Evolutionary conservation across 2,113 vertebrate species (phyloP).

Genomic region (Anseranas semipalmata): DNA sequence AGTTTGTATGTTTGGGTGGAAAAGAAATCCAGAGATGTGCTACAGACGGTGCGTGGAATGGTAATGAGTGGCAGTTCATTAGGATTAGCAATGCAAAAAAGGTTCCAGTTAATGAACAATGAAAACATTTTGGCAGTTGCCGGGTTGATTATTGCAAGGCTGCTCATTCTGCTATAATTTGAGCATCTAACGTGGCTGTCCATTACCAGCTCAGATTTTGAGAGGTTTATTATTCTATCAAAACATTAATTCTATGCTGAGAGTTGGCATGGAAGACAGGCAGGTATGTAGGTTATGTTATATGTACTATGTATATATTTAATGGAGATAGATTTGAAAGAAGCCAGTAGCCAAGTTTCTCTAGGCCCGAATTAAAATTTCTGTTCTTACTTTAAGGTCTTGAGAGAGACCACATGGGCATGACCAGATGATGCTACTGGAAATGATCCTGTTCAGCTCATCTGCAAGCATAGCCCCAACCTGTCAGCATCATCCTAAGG

Average conservation of each 20-base stretch:
- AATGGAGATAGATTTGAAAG: background rate
- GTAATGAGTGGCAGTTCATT: slow-evolving; percentile 57
- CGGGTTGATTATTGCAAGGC: slow-evolving; percentile 9
- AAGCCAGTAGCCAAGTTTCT: background rate
- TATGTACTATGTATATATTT: background rate
- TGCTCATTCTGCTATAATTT: slow-evolving; percentile 24
- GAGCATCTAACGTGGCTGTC: slow-evolving; percentile 62
- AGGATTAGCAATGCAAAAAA: slow-evolving; percentile 70
- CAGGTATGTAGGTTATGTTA: background rate
- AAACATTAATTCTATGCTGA: slow-evolving; percentile 37
- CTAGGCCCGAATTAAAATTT: background rate
- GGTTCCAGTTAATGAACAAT: slow-evolving; percentile 69
- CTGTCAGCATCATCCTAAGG: background rate
- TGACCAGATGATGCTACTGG: background rate
- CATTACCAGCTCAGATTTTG: slow-evolving; percentile 65
- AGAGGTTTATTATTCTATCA: slow-evolving; percentile 63
- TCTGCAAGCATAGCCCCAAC: background rate
- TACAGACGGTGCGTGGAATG: slow-evolving; percentile 24
- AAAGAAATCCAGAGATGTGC: slow-evolving; percentile 51
- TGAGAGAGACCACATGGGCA: background rate
- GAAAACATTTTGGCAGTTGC: slow-evolving; percentile 61
- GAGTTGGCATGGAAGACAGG: background rate
- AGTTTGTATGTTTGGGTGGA: slow-evolving; percentile 48
- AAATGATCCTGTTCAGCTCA: background rate
- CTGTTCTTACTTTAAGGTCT: background rate